These are phyloP conservation scores for Agriopis aurantiaria DNA, from an alignment of 2,888 invertebrate species.

Conservation along the genomic window DNA sequence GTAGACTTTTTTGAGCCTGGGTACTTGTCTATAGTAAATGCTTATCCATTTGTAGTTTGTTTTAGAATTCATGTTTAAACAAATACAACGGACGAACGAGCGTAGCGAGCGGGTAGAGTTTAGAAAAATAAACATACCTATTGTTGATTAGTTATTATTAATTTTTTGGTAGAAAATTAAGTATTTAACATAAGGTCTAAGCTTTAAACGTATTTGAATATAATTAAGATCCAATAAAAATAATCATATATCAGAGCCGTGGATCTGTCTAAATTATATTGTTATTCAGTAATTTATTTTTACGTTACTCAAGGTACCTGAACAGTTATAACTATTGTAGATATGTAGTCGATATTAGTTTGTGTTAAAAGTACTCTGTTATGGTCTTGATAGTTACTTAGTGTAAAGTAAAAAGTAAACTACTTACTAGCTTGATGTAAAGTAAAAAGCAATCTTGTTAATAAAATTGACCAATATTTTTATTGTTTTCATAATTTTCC, in stretches of 20 bases:
- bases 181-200: slow-evolving; percentile 7
- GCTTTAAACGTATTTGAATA: slow-evolving; percentile 3
- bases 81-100: not conserved
- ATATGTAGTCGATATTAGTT: not conserved
- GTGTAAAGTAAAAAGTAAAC: too few relatives aligned
- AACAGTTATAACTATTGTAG: slow-evolving; percentile 24
- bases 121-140: not conserved
- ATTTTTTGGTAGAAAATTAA: slow-evolving; percentile 7
- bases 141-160: slow-evolving; percentile 1
- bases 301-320: slow-evolving; percentile 41
- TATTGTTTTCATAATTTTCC: not conserved
- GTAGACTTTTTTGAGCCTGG: too few relatives aligned
- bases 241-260: slow-evolving; percentile 37
- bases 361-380: too few relatives aligned
- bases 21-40: too few relatives aligned
- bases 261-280: slow-evolving; percentile 42
- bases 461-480: slow-evolving; percentile 30
- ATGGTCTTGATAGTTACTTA: too few relatives aligned
- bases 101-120: too few relatives aligned
- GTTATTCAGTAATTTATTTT: slow-evolving; percentile 18
- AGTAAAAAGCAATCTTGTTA: slow-evolving; percentile 9
- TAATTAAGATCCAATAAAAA: slow-evolving; percentile 10
- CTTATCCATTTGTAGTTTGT: not conserved
- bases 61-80: not conserved
- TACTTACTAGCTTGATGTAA: not conserved